Evolutionary conservation across 2,113 vertebrate species (phyloP).

Genomic region (Chlamydotis undulata): DNA sequence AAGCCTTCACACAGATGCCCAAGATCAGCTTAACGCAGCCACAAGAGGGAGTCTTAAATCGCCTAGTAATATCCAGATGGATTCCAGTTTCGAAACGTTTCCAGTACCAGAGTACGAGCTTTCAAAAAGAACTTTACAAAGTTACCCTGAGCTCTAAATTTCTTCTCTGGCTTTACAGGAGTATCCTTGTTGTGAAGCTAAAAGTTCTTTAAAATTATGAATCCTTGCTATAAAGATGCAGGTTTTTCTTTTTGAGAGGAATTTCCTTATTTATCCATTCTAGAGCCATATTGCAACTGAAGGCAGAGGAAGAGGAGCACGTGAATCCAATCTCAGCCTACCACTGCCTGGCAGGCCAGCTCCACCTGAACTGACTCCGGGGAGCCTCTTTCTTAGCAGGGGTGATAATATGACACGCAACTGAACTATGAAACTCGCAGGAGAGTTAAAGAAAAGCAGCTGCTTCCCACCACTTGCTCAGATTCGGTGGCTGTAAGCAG

Average conservation of each 20-base stretch:
- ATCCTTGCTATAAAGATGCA: not conserved
- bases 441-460: not conserved
- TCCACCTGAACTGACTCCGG: not conserved
- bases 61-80: not conserved
- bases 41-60: constrained; percentile 71
- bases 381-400: not conserved
- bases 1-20: not conserved
- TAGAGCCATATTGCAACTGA: not conserved
- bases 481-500: not conserved
- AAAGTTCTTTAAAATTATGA: not conserved
- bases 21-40: not conserved
- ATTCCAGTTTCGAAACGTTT: not conserved
- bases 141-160: not conserved
- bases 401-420: not conserved
- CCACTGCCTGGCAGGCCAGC: not conserved
- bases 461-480: not conserved
- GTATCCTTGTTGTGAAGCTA: not conserved
- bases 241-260: not conserved
- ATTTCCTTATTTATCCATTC: too few species aligned
- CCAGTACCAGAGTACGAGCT: not conserved
- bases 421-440: not conserved
- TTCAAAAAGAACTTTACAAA: not conserved
- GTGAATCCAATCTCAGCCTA: not conserved
- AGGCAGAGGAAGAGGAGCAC: not conserved
- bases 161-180: not conserved